These are phyloP conservation scores for Danio jaintianensis DNA, from an alignment of 2,797 vertebrate genomes.

Conservation along the genomic window DNA sequence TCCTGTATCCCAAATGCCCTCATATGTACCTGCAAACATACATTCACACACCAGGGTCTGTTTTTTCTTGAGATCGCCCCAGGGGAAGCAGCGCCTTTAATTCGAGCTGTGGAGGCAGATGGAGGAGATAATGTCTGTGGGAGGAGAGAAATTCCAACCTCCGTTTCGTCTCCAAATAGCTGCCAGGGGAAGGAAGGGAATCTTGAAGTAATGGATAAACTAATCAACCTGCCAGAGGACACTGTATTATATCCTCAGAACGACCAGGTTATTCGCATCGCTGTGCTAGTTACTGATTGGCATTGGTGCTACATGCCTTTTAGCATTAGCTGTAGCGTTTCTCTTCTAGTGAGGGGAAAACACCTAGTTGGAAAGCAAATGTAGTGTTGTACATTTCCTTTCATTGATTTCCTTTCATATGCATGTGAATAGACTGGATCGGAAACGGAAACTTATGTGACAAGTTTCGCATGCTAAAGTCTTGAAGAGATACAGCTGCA, in stretches of 20 bases:
- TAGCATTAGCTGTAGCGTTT: slow-evolving; percentile 10
- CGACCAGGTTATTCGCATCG: slow-evolving; percentile 27
- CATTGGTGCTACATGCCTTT: slow-evolving; percentile 19
- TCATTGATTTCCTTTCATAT: too few relatives aligned
- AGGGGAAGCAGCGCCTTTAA: slow-evolving; percentile 45
- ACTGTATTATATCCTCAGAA: slow-evolving; percentile 35
- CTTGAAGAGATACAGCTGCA: too few relatives aligned
- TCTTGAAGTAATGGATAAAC: slow-evolving; percentile 51
- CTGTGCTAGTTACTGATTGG: slow-evolving; percentile 27
- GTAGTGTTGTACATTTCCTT: too few relatives aligned
- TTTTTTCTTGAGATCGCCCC: slow-evolving; percentile 36
- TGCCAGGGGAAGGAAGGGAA: slow-evolving; percentile 46
- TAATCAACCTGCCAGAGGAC: slow-evolving; percentile 46
- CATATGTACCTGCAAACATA: background rate
- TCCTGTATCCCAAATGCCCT: background rate
- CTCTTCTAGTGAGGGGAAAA: slow-evolving; percentile 10
- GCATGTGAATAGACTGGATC: too few relatives aligned
- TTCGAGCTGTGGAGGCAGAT: slow-evolving; percentile 40
- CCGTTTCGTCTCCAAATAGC: slow-evolving; percentile 48
- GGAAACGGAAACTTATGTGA: too few relatives aligned
- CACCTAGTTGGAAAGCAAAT: background rate
- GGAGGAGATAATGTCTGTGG: slow-evolving; percentile 53
- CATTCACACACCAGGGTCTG: slow-evolving; percentile 23
- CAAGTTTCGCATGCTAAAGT: too few relatives aligned
- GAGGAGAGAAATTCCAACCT: slow-evolving; percentile 54